These are phyloP conservation scores for Serripes groenlandicus DNA, from an alignment of 2,888 invertebrate genomes.

Conservation along the genomic window DNA sequence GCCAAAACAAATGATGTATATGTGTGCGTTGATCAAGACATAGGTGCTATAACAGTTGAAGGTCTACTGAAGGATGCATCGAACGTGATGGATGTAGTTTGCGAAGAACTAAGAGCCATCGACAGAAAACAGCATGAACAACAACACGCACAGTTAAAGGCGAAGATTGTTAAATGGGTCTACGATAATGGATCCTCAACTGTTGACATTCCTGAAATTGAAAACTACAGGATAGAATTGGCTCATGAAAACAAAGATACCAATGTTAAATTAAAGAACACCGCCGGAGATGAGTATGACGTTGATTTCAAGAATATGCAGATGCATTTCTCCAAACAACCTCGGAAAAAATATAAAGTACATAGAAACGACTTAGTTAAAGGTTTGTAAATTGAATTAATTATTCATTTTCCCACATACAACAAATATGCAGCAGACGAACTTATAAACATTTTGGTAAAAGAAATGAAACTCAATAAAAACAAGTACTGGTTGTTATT, in stretches of 20 bases:
- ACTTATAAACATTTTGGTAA: too few relatives aligned
- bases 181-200: neutral
- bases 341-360: too few relatives aligned
- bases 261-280: neutral
- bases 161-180: neutral
- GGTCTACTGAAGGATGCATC: neutral
- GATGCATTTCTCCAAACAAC: slow-evolving; percentile 9
- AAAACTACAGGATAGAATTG: neutral
- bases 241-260: neutral
- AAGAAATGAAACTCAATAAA: too few relatives aligned
- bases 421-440: too few relatives aligned
- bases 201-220: neutral
- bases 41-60: neutral
- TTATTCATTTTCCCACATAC: too few relatives aligned
- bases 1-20: too few relatives aligned
- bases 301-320: neutral
- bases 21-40: neutral
- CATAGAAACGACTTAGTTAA: too few relatives aligned
- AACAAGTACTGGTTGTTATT: too few relatives aligned
- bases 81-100: neutral
- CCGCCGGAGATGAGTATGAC: neutral
- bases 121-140: neutral
- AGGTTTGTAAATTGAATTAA: too few relatives aligned
- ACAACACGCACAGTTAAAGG: slow-evolving; percentile 3
- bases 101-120: neutral